These are phyloP conservation scores for human DNA, from an alignment of 2,113 vertebrate species.

Conservation along the genomic window DNA sequence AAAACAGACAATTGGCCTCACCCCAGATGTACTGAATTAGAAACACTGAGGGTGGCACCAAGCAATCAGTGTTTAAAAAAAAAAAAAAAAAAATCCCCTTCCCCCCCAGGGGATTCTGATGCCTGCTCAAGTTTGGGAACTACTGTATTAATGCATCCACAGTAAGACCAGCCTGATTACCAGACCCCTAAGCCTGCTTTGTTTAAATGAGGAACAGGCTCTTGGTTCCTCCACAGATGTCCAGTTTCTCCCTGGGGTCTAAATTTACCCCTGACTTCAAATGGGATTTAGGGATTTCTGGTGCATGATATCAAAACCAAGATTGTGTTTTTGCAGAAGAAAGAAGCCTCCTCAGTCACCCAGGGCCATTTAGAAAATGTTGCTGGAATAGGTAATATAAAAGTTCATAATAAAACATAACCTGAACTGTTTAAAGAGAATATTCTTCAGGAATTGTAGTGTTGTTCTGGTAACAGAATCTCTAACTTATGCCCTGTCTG, in stretches of 20 bases:
- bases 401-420: neutral
- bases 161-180: neutral
- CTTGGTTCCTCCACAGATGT: too few species aligned
- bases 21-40: neutral
- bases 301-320: neutral
- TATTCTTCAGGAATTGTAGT: neutral
- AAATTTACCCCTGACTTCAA: neutral
- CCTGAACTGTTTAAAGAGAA: neutral
- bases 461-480: neutral
- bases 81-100: too few species aligned
- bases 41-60: too few species aligned
- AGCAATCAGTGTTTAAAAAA: neutral
- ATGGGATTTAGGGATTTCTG: neutral
- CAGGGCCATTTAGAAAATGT: neutral
- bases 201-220: neutral
- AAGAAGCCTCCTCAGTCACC: neutral
- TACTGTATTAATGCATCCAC: accelerated
- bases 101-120: neutral
- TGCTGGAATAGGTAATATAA: neutral
- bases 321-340: neutral
- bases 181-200: neutral
- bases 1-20: neutral
- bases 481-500: neutral
- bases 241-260: neutral
- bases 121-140: too few species aligned